These are phyloP conservation scores for Edolisoma coerulescens DNA, from an alignment of 2,113 vertebrate genomes.

Conservation along the genomic window DNA sequence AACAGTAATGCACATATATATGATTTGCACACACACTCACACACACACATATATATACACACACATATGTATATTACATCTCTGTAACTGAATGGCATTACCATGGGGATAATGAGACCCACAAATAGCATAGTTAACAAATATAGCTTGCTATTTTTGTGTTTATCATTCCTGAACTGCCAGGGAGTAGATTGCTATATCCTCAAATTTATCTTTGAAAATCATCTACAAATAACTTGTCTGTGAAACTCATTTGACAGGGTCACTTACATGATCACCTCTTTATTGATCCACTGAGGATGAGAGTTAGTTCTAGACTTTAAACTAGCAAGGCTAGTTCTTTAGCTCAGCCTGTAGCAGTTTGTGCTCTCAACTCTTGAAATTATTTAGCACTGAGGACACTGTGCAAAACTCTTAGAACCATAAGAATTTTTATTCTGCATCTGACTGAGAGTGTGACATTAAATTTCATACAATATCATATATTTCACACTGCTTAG, in stretches of 20 bases:
- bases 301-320: background rate
- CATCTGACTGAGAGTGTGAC: background rate
- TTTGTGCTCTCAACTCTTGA: background rate
- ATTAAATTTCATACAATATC: background rate
- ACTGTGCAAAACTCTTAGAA: background rate
- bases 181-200: slow-evolving; percentile 21
- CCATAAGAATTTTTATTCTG: background rate
- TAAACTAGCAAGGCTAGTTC: background rate
- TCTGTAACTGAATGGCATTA: background rate
- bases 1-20: background rate
- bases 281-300: background rate
- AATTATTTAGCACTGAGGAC: background rate
- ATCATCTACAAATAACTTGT: slow-evolving; percentile 29
- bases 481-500: background rate
- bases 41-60: accelerated
- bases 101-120: background rate
- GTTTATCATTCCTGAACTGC: slow-evolving; percentile 18
- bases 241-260: slow-evolving; percentile 9
- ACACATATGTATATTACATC: background rate
- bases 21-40: background rate
- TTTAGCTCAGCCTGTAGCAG: background rate
- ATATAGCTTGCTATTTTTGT: slow-evolving; percentile 43
- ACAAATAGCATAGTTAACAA: slow-evolving; percentile 25
- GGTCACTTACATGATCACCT: background rate
- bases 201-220: slow-evolving; percentile 15